Evolutionary conservation across 2,113 vertebrate species (phyloP).

Genomic region (Festucalex cinctus): DNA sequence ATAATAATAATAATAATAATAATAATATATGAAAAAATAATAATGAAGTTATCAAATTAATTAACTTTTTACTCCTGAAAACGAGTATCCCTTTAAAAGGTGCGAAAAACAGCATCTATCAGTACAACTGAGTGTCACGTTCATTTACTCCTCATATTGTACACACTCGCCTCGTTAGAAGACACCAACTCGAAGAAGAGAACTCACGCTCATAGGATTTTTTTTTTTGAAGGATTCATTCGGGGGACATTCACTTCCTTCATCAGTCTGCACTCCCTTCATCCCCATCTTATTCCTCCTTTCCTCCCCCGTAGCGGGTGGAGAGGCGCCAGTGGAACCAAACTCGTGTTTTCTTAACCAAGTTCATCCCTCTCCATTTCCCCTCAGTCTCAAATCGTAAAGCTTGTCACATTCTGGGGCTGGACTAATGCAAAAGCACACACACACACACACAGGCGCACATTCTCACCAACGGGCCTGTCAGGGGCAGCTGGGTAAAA

Average conservation of each 20-base stretch:
- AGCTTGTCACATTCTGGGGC: conserved; percentile 38
- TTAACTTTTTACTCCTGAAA: too few relatives aligned
- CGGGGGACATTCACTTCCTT: conserved; percentile 57
- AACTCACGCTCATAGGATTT: conserved; percentile 28
- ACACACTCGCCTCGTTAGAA: conserved; percentile 31
- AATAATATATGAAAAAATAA: too few relatives aligned
- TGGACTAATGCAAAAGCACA: conserved; percentile 22
- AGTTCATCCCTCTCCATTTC: conserved; percentile 65
- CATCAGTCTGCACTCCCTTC: conserved; percentile 39
- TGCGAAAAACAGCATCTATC: background rate
- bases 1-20: too few relatives aligned
- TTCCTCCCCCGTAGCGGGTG: conserved; percentile 42
- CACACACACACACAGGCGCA: conserved; percentile 1
- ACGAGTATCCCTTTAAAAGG: too few relatives aligned
- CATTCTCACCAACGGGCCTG: conserved; percentile 35
- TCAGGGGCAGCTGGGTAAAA: conserved; percentile 44
- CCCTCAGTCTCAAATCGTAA: conserved; percentile 45
- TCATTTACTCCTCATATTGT: too few relatives aligned
- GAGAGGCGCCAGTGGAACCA: conserved; percentile 59
- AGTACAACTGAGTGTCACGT: too few relatives aligned
- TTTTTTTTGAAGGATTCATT: conserved; percentile 11
- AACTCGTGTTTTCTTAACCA: conserved; percentile 69
- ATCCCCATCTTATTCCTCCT: conserved; percentile 19
- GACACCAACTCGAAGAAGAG: conserved; percentile 28
- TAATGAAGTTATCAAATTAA: too few relatives aligned